Evolutionary conservation across 2,797 vertebrate genomes (phyloP), one percentile per base, ranked within the genome.

Genomic region (Enteromius mattozi): DNA sequence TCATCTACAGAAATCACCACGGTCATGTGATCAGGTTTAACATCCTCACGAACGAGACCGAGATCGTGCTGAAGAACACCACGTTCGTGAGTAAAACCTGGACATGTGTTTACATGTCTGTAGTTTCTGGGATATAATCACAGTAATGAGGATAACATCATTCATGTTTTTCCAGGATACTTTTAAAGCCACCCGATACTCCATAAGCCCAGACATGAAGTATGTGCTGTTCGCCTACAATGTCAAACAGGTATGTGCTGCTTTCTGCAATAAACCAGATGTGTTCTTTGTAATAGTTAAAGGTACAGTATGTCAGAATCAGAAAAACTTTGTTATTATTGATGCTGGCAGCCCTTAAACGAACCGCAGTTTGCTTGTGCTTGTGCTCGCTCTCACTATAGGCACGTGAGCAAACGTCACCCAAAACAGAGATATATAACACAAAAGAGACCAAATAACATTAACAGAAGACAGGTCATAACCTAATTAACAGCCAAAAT

Each of bases 201-300:
- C 96, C 0, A 92, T 99, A 82, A 99, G 98, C 49, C 97, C 98
- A n/a, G 98, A 99, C 90, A 92, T 98, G 91, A 97, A 95, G 89
- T 99, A 96, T 13, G 97, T 99, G 69, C 97, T 99, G 86, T 97
- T 99, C 76, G 97, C 97, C 0, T 99, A 99, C 81, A 97, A 99
- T 35, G 96, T 99, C 84, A 98, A 97, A 91, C 97, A 96, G 96
- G 98, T 98, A 86, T 66, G 87, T 83, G 71, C 56, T 24, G 8
- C 51, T 80, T 82, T 63, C 61, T 65, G 69, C 21, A 54, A 19
- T 81, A 19, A 33, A 68, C 35, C 37, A 47, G 54, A 42, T 1
- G 1, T 6, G 4, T 24, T 6, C 37, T 72, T 45, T 47, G 7
- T 35, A 72, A 63, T 30, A 63, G 2, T 27, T 30, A 16, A 63